A percentile compares a stretch with the other conserved stretches of the same genome.
Conservation (phyloP, 2,113 vertebrate species). For the Odocoileus virginianus region DNA sequence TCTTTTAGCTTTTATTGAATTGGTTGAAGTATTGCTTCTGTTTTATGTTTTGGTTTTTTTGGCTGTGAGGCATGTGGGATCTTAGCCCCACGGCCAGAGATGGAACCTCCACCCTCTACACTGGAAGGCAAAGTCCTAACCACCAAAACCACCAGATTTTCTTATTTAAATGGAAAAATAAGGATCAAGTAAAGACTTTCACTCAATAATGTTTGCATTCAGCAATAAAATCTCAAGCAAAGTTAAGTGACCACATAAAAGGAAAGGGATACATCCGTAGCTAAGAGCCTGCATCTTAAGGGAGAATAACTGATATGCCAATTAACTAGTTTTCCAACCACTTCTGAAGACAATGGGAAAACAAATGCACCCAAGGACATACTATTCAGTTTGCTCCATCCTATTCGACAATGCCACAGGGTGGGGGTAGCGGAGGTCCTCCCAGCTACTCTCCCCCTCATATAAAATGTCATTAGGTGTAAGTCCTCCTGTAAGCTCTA, state of each 20-base stretch:
- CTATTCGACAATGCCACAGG: rapidly evolving
- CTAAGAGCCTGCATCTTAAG: background rate
- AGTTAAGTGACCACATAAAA: background rate
- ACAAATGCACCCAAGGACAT: rapidly evolving
- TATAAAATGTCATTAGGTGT: background rate
- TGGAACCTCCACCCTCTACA: background rate
- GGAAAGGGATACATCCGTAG: background rate
- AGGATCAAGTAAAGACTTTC: background rate
- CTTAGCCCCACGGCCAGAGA: background rate
- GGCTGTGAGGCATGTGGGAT: background rate
- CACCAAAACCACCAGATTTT: background rate
- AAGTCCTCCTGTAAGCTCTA: rapidly evolving
- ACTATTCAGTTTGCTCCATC: background rate
- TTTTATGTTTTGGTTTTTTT: background rate
- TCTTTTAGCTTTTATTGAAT: background rate
- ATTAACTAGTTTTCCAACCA: background rate
- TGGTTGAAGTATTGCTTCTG: background rate
- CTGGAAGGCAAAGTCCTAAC: background rate
- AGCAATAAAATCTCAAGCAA: background rate
- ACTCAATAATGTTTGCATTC: background rate
- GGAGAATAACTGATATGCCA: background rate
- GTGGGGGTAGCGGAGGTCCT: background rate
- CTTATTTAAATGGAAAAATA: conserved; percentile 5
- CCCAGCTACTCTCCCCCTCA: background rate
- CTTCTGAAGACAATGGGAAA: background rate